Conservation (phyloP, 2,113 vertebrate species). For the Lonchura striata region DNA sequence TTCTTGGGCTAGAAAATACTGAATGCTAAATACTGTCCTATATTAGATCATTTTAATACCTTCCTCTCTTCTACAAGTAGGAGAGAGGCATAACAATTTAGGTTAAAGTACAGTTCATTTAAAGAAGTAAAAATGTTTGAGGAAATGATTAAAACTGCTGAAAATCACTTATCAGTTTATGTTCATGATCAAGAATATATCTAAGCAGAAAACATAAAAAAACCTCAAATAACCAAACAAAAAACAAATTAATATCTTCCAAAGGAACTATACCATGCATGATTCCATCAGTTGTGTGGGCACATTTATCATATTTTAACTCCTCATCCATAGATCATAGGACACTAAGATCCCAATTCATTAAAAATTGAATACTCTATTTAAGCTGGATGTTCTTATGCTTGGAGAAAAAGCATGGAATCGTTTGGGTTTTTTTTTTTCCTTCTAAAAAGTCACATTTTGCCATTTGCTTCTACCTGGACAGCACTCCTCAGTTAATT, state of each 20-base stretch:
- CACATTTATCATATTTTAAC: constrained; percentile 49
- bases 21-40: constrained; percentile 46
- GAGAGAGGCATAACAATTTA: constrained; percentile 23
- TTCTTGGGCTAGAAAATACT: constrained; percentile 55
- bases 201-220: background rate
- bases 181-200: background rate
- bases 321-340: constrained; percentile 55
- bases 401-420: constrained; percentile 9
- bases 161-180: constrained; percentile 36
- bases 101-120: constrained; percentile 46
- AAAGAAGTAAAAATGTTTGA: constrained; percentile 31
- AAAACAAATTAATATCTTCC: background rate
- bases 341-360: constrained; percentile 63
- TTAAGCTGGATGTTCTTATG: constrained; percentile 44
- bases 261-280: background rate
- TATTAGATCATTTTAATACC: constrained; percentile 26
- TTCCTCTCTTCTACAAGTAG: constrained; percentile 17
- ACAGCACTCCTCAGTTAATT: constrained; percentile 23
- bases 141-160: background rate
- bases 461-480: constrained; percentile 35
- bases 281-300: background rate
- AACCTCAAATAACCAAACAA: background rate
- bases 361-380: constrained; percentile 67
- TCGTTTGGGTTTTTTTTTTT: background rate
- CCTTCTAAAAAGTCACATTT: constrained; percentile 21